These are phyloP conservation scores for Anarrhichthys ocellatus DNA, from an alignment of 2,113 vertebrate species.

Conservation along the genomic window DNA sequence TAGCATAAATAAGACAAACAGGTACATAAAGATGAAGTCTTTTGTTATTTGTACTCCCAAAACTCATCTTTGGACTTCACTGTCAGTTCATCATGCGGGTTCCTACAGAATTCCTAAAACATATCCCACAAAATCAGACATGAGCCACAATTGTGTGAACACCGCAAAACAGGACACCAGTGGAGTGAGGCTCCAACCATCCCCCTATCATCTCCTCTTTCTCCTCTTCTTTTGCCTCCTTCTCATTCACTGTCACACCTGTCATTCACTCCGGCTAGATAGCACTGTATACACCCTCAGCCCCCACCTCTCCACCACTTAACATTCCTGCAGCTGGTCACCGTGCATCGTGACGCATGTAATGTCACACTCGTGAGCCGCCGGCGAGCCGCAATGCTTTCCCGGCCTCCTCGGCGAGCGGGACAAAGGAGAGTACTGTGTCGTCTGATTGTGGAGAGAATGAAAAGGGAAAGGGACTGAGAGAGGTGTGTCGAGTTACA, in stretches of 20 bases:
- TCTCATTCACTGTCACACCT: conserved; percentile 21
- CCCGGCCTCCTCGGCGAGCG: conserved; percentile 29
- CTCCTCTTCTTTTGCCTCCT: conserved; percentile 13
- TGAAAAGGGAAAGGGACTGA: conserved; percentile 45
- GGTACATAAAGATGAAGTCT: neutral
- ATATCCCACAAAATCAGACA: conserved; percentile 26
- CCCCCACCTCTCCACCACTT: conserved; percentile 42
- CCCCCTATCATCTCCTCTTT: neutral
- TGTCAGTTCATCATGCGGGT: neutral
- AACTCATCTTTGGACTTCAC: neutral
- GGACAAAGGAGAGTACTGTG: conserved; percentile 80
- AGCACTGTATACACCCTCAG: conserved; percentile 6
- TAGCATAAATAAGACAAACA: neutral
- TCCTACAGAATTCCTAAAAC: neutral
- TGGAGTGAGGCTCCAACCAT: neutral
- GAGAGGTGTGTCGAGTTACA: conserved; percentile 79
- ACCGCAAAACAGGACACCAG: neutral
- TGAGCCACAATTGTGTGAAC: neutral
- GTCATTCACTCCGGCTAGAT: conserved; percentile 35
- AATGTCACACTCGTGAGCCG: conserved; percentile 76
- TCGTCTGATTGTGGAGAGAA: conserved; percentile 46
- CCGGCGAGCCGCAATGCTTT: conserved; percentile 48
- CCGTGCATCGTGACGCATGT: conserved; percentile 66
- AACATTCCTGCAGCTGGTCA: conserved; percentile 75
- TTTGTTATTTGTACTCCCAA: neutral